Percentiles rank a stretch among this genome's conserved stretches.
phyloP scores from a whole-genome alignment of 2,797 vertebrate species.

The Paedocypris micromegethes region DNA sequence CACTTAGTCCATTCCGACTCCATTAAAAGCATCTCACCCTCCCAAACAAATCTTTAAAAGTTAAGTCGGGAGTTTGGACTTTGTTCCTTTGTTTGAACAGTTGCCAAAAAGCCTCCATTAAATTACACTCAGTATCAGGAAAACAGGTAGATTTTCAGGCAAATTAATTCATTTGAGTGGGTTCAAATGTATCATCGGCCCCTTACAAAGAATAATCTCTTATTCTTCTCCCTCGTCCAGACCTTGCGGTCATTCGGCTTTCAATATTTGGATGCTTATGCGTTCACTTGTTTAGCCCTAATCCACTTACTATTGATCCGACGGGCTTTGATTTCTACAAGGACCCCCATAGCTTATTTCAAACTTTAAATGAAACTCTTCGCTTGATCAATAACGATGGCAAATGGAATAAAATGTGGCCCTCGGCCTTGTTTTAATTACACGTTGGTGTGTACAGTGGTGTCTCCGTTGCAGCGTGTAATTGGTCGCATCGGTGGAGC shows the following conservation, averaged over 20 bases:
- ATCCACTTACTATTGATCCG: slow-evolving; percentile 76
- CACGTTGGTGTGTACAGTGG: slow-evolving; percentile 43
- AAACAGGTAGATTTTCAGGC: neutral
- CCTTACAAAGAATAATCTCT: slow-evolving; percentile 46
- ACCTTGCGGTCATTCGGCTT: slow-evolving; percentile 25
- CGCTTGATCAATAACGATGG: slow-evolving; percentile 60
- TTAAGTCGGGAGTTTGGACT: too few relatives aligned
- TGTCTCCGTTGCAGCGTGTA: slow-evolving; percentile 34
- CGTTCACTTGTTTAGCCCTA: slow-evolving; percentile 73
- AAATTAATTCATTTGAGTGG: slow-evolving; percentile 14
- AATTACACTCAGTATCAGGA: neutral
- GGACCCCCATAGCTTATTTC: slow-evolving; percentile 60
- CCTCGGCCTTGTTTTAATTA: slow-evolving; percentile 58
- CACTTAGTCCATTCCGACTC: too few relatives aligned
- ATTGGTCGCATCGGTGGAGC: neutral
- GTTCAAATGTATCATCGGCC: neutral
- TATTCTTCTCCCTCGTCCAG: slow-evolving; percentile 45
- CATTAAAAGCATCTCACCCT: too few relatives aligned
- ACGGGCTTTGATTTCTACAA: slow-evolving; percentile 60
- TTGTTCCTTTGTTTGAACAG: too few relatives aligned
- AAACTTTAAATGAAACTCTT: slow-evolving; percentile 68
- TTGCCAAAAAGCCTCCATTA: too few relatives aligned
- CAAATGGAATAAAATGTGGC: slow-evolving; percentile 56
- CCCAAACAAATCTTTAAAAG: too few relatives aligned
- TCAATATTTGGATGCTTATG: slow-evolving; percentile 65